Evolutionary conservation across 2,888 invertebrate species (phyloP), one percentile per base, ranked within the genome.

Genomic region (Chalcis sispes): DNA sequence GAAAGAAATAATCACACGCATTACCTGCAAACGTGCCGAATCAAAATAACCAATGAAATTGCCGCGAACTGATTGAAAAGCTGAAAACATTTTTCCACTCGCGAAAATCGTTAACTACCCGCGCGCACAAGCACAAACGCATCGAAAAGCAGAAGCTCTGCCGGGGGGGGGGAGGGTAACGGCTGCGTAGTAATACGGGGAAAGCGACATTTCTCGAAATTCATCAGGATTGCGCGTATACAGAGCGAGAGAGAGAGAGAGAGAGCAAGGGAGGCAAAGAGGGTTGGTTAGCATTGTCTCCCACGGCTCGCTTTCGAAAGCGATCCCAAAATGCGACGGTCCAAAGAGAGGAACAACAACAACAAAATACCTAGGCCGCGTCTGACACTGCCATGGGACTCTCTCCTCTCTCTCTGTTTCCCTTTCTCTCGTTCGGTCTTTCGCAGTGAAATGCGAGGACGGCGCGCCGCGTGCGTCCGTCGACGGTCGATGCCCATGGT

Each of bases 381-480:
- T 83, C 82, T 42, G 79, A n/a, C 82, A 78, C 77, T 76, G 58
- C 32, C 42, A 25, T 61, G 20, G 18, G 25, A 40, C 42, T 72
- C 80, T 79, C 80, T 81, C n/a, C n/a, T n/a, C n/a, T n/a, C n/a
- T n/a, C n/a, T n/a, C n/a, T n/a, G n/a, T n/a, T n/a, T n/a, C n/a
- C n/a, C n/a, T n/a, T n/a, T n/a, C n/a, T n/a, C n/a, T n/a, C n/a
- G n/a, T n/a, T n/a, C n/a, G n/a, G n/a, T n/a, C n/a, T n/a, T n/a
- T n/a, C n/a, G n/a, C n/a, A n/a, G n/a, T n/a, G n/a, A n/a, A n/a
- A n/a, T n/a, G n/a, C n/a, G n/a, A n/a, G n/a, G 20, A 8, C 5
- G 7, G 81, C 83, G 82, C 82, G 81, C 82, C 82, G 83, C 87
- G 85, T 82, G 83, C 81, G 80, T 83, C 84, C 86, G 84, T 85